A percentile compares a stretch with the other conserved stretches of the same genome.
Evolutionary conservation across 2,797 vertebrate species (phyloP).

Genomic region (Gymnoscopelus microlampas): DNA sequence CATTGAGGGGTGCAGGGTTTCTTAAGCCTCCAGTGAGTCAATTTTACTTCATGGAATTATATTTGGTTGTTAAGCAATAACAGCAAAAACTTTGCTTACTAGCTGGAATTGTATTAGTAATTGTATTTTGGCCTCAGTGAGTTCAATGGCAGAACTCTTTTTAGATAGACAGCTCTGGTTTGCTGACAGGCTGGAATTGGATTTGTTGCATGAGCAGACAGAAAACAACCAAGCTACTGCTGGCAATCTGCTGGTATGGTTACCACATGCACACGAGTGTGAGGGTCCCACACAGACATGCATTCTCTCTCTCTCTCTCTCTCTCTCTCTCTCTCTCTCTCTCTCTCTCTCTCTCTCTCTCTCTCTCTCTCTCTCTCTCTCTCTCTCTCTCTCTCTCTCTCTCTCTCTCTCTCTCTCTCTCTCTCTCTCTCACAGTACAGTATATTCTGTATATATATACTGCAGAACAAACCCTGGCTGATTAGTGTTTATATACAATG

Average conservation of each 20-base stretch:
- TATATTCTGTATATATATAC: no score
- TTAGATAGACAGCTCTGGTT: constrained; percentile 67
- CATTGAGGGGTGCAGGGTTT: constrained; percentile 3
- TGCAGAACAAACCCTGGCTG: constrained; percentile 43
- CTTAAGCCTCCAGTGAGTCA: constrained; percentile 10
- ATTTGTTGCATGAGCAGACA: constrained; percentile 75
- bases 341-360: no score
- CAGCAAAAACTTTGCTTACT: constrained; percentile 40
- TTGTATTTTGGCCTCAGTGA: constrained; percentile 56
- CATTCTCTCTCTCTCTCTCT: no score
- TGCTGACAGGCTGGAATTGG: constrained; percentile 68
- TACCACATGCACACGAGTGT: constrained; percentile 36
- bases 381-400: no score
- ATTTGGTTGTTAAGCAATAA: constrained; percentile 37
- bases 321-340: no score
- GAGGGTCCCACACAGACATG: no score
- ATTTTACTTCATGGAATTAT: constrained; percentile 30
- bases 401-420: no score
- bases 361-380: no score
- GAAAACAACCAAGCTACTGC: constrained; percentile 65
- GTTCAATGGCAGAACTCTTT: constrained; percentile 50
- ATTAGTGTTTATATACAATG: constrained; percentile 49
- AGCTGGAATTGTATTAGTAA: constrained; percentile 17
- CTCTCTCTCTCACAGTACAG: background rate
- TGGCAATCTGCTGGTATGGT: constrained; percentile 67